These are phyloP conservation scores for Nysson spinosus DNA, from an alignment of 2,888 invertebrate species.

Conservation along the genomic window DNA sequence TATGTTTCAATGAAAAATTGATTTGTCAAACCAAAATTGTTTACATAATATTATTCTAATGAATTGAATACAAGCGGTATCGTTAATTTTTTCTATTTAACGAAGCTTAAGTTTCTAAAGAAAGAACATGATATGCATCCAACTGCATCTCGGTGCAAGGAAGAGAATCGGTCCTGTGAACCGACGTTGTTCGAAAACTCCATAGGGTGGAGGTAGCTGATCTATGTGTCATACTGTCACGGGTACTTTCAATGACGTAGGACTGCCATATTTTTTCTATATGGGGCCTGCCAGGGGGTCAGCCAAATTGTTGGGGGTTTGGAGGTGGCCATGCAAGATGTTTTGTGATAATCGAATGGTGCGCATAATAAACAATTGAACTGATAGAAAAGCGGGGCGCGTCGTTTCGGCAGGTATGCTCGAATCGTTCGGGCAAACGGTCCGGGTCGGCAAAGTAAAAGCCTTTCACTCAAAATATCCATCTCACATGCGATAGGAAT, in stretches of 20 bases:
- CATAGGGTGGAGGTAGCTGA: neutral
- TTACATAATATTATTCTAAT: too few relatives aligned
- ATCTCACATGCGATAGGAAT: slow-evolving; percentile 55
- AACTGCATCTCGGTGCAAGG: too few relatives aligned
- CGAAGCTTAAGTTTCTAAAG: too few relatives aligned
- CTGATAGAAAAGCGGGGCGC: slow-evolving; percentile 35
- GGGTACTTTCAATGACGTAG: slow-evolving; percentile 58
- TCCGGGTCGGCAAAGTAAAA: slow-evolving; percentile 42
- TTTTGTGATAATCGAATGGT: slow-evolving; percentile 71
- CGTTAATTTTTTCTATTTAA: too few relatives aligned
- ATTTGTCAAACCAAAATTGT: too few relatives aligned
- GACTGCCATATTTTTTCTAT: slow-evolving; percentile 72
- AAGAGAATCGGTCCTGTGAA: too few relatives aligned
- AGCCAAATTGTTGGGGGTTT: slow-evolving; percentile 68
- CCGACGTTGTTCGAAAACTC: slow-evolving; percentile 2
- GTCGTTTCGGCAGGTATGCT: slow-evolving; percentile 57
- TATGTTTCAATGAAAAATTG: too few relatives aligned
- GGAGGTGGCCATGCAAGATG: slow-evolving; percentile 69
- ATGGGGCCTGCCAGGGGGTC: slow-evolving; percentile 71
- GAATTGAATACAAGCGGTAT: too few relatives aligned
- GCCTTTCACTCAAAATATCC: slow-evolving; percentile 54
- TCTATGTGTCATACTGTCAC: slow-evolving; percentile 42
- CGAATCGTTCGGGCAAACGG: slow-evolving; percentile 31
- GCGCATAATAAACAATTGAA: slow-evolving; percentile 67
- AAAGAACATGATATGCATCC: too few relatives aligned